Conservation (phyloP, 2,797 vertebrate species). For the Tangara arthus region DNA sequence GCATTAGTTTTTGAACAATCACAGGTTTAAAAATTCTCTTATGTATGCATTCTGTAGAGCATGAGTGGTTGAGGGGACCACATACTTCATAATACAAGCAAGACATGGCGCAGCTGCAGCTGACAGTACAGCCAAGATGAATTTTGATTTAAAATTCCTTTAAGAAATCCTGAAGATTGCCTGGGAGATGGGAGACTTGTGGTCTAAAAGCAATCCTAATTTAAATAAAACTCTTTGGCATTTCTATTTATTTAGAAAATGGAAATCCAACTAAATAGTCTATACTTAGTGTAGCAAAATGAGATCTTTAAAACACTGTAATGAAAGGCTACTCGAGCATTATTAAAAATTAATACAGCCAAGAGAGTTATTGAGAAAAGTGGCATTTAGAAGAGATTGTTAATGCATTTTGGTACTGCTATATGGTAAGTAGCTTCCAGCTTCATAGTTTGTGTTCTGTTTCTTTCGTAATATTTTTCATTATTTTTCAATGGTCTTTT, state of each 20-base stretch:
- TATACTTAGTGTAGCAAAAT: conserved; percentile 11
- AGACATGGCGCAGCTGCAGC: background rate
- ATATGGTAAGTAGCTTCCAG: background rate
- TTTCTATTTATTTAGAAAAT: conserved; percentile 59
- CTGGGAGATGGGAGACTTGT: background rate
- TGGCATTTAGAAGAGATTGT: conserved; percentile 33
- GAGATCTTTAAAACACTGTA: conserved; percentile 35
- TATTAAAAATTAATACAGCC: conserved; percentile 60
- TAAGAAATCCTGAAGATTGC: background rate
- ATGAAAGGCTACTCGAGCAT: conserved; percentile 21
- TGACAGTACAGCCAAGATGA: background rate
- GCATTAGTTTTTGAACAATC: background rate
- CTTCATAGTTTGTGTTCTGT: background rate
- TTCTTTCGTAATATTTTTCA: background rate
- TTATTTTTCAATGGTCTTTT: background rate
- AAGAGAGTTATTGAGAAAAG: conserved; percentile 53
- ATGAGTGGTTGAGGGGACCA: background rate
- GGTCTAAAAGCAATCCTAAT: background rate
- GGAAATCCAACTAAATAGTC: background rate
- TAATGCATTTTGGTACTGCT: conserved; percentile 3
- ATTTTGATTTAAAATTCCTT: background rate
- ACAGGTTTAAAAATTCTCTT: background rate
- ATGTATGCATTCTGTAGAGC: background rate
- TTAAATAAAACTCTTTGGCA: background rate
- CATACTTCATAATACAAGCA: background rate